Base-by-base conservation (phyloP, 2,797 vertebrate species). In the Mus caroli region DNA sequence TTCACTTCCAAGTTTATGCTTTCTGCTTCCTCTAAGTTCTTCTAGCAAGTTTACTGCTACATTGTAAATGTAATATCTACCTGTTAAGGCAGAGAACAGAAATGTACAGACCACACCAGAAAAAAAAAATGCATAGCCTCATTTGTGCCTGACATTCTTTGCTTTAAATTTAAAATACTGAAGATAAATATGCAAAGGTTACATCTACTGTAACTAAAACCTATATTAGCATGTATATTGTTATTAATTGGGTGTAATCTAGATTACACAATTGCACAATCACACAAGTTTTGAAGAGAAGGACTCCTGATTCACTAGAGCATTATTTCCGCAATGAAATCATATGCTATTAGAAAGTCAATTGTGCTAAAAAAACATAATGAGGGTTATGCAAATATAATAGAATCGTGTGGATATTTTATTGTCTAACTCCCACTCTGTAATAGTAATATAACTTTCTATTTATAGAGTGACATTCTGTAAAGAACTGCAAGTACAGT, bases 251-350 rank as follows among this genome's bases (percentile, higher is more conserved):
- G 56, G 26, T 94, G 2, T 91, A 84, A 91, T 92, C n/a, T 90
- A 69, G n/a, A 94, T 50, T 84, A 78, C 26, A n/a, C 84, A 92
- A 91, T 52, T 91, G 87, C 14, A 88, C 91, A 92, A 87, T 94
- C n/a, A 79, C 31, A 79, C 50, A 91, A 54, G n/a, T 50, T 96
- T 83, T 62, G 54, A 43, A 40, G 50, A 50, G 50, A 64, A 26
- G 2, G 26, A n/a, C 28, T 52, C 20, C 40, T 43, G 10, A 91
- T 76, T 92, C 87, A 91, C 50, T 64, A 88, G 6, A 77, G 8
- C 52, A 88, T 89, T 83, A 94, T 83, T 75, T 37, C 22, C 20
- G 64, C 12, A 40, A 69, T 88, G n/a, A 50, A 12, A 84, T 86
- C n/a, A 75, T 92, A 28, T 79, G 12, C 62, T 92, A 91, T 90